Conservation (phyloP, 2,113 vertebrate species). For the Lanius ludovicianus region DNA sequence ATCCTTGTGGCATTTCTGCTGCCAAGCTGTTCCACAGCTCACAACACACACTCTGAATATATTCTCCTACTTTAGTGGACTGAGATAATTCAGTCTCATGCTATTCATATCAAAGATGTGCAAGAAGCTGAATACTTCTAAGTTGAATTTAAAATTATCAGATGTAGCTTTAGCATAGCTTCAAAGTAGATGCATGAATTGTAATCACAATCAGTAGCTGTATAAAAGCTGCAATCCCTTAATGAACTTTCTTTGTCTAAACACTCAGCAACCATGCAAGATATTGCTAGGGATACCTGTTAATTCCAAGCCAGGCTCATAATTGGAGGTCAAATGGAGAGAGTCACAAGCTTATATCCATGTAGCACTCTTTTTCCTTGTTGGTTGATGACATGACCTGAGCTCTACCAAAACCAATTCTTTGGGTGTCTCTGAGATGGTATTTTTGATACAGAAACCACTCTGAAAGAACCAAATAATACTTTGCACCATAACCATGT, state of each 20-base stretch:
- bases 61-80: background rate
- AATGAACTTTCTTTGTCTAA: background rate
- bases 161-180: background rate
- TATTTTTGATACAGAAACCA: background rate
- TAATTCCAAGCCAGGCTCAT: background rate
- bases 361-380: background rate
- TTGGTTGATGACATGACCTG: background rate
- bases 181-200: background rate
- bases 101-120: background rate
- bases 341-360: background rate
- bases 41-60: background rate
- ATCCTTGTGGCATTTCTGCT: background rate
- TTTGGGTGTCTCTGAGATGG: background rate
- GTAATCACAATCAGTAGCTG: background rate
- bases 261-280: background rate
- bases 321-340: background rate
- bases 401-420: background rate
- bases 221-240: background rate
- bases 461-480: background rate
- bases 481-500: background rate
- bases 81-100: background rate
- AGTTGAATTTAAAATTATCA: background rate
- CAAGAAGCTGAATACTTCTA: background rate
- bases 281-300: background rate
- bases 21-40: slow-evolving; percentile 7